Evolutionary conservation across 2,888 invertebrate genomes (phyloP).

Genomic region (Periphyllus acericola): DNA sequence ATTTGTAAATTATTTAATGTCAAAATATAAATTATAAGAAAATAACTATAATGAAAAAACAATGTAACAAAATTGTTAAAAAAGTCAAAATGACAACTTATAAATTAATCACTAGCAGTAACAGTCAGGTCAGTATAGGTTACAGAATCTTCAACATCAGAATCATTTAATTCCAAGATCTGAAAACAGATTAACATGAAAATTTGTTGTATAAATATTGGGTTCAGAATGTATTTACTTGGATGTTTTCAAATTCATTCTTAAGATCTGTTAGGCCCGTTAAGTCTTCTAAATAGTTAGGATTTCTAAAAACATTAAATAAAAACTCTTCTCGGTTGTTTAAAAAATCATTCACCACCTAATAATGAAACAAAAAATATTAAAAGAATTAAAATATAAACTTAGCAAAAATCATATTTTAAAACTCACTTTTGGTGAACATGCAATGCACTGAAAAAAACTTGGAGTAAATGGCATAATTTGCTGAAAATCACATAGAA

Average conservation of each 20-base stretch:
- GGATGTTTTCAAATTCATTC: conserved; percentile 72
- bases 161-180: conserved; percentile 61
- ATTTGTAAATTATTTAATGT: neutral
- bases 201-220: neutral
- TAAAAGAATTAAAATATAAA: neutral
- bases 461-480: conserved; percentile 85
- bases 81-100: neutral
- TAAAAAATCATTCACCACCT: conserved; percentile 70
- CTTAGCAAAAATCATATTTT: neutral
- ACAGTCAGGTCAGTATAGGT: neutral
- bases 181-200: conserved; percentile 25
- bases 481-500: conserved; percentile 83
- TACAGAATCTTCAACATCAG: conserved; percentile 51
- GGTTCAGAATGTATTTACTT: conserved; percentile 67
- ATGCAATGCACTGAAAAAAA: conserved; percentile 92
- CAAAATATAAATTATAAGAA: neutral
- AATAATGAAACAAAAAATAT: conserved; percentile 62
- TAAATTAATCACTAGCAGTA: neutral
- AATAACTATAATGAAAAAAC: conserved; percentile 11
- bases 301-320: conserved; percentile 81
- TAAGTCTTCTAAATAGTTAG: conserved; percentile 84
- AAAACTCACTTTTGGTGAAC: conserved; percentile 71
- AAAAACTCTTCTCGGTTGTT: conserved; percentile 78
- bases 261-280: conserved; percentile 80
- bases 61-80: neutral